These are phyloP conservation scores for Drosophila nr. medialis DNA, from an alignment of 2,888 invertebrate species.

Conservation along the genomic window DNA sequence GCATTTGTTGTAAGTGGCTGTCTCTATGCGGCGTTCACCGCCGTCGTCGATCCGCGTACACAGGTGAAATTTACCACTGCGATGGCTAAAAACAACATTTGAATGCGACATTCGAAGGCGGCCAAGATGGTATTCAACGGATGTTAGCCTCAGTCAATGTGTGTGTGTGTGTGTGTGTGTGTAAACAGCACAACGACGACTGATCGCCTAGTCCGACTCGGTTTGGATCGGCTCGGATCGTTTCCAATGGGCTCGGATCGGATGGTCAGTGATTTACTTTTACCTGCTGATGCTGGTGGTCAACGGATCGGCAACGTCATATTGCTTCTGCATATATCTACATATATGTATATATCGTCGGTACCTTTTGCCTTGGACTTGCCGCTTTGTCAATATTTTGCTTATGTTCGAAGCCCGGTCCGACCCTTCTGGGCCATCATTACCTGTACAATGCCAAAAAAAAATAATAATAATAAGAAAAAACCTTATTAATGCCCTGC, in stretches of 20 bases:
- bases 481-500: slow-evolving; percentile 29
- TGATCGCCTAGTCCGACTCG: slow-evolving; percentile 13
- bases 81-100: slow-evolving; percentile 78
- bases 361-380: slow-evolving; percentile 67
- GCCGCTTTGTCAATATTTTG: slow-evolving; percentile 81
- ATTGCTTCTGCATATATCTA: slow-evolving; percentile 55
- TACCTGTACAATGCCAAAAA: slow-evolving; percentile 47
- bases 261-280: slow-evolving; percentile 41
- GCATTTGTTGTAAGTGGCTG: slow-evolving; percentile 78
- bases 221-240: slow-evolving; percentile 21
- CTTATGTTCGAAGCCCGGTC: slow-evolving; percentile 51
- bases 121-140: slow-evolving; percentile 54
- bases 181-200: slow-evolving; percentile 64
- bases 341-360: slow-evolving; percentile 51
- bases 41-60: slow-evolving; percentile 59
- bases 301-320: slow-evolving; percentile 76
- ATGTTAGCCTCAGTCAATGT: slow-evolving; percentile 54
- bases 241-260: slow-evolving; percentile 12
- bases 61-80: slow-evolving; percentile 80
- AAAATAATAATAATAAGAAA: neutral
- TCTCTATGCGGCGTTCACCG: slow-evolving; percentile 56
- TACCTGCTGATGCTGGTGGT: slow-evolving; percentile 44
- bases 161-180: slow-evolving; percentile 41
- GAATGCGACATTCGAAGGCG: slow-evolving; percentile 75
- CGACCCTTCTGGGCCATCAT: slow-evolving; percentile 17